Percentiles rank a stretch among this genome's conserved stretches.
Evolutionary conservation across 2,888 invertebrate genomes (phyloP).

Genomic region (Arge pagana): DNA sequence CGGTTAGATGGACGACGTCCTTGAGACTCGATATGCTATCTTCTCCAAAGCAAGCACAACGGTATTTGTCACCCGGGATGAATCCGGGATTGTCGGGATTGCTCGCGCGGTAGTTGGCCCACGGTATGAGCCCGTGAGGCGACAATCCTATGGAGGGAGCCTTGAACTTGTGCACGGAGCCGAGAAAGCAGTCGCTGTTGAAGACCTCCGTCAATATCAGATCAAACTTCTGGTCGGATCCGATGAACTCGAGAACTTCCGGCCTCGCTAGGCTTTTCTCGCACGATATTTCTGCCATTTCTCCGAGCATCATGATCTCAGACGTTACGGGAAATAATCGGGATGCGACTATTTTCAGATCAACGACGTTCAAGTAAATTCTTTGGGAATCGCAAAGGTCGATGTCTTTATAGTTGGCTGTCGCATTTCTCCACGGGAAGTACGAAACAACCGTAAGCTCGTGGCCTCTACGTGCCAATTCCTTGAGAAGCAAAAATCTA

Average conservation of each 20-base stretch:
- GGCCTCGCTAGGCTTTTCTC: conserved; percentile 53
- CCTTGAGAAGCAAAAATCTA: conserved; percentile 64
- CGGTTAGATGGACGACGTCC: conserved; percentile 52
- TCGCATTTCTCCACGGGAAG: conserved; percentile 61
- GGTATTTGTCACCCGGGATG: conserved; percentile 62
- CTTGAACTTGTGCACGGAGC: conserved; percentile 65
- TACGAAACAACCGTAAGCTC: conserved; percentile 70
- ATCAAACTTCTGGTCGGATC: conserved; percentile 65
- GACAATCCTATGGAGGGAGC: conserved; percentile 67
- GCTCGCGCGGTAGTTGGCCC: conserved; percentile 64
- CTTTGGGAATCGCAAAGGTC: conserved; percentile 55
- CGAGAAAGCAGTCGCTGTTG: conserved; percentile 73
- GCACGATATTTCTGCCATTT: conserved; percentile 55
- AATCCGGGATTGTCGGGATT: conserved; percentile 66
- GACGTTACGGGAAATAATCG: fast-evolving
- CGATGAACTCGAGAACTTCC: conserved; percentile 56
- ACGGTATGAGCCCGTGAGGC: conserved; percentile 62
- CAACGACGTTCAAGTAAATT: conserved; percentile 38
- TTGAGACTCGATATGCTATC: conserved; percentile 47
- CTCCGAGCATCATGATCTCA: conserved; percentile 44
- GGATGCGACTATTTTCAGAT: conserved; percentile 28
- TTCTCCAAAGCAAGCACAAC: conserved; percentile 45
- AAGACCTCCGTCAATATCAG: conserved; percentile 73
- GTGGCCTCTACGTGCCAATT: conserved; percentile 67
- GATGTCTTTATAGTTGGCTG: conserved; percentile 66